Percentiles rank a stretch among this genome's conserved stretches.
phyloP scores from a whole-genome alignment of 2,888 invertebrate species.

The Tinea trinotella region DNA sequence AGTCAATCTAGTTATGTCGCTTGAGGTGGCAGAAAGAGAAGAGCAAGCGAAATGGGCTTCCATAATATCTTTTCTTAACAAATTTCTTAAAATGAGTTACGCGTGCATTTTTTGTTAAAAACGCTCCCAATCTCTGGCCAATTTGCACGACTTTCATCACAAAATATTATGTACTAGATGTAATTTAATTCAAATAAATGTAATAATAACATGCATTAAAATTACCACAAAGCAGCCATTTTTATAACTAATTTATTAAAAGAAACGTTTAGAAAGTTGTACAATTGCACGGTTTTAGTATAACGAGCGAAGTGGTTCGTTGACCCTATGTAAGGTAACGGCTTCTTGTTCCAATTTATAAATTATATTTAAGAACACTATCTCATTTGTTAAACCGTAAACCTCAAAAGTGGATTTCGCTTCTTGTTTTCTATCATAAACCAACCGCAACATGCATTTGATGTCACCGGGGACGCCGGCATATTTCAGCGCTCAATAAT shows the following conservation, averaged over 20 bases:
- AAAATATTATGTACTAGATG: not conserved
- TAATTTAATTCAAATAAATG: constrained; percentile 9
- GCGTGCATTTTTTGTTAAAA: constrained; percentile 14
- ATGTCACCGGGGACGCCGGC: too few species aligned
- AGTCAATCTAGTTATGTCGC: constrained; percentile 54
- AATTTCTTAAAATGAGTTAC: constrained; percentile 15
- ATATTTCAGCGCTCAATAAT: too few species aligned
- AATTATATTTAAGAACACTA: not conserved
- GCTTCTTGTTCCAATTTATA: constrained; percentile 10
- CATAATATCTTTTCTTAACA: constrained; percentile 19
- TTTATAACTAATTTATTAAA: constrained; percentile 8
- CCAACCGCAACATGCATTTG: too few species aligned
- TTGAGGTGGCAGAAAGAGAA: constrained; percentile 50
- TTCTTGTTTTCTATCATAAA: not conserved
- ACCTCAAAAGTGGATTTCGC: not conserved
- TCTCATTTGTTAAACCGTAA: constrained; percentile 1
- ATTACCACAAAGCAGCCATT: not conserved
- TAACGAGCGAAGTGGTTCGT: constrained; percentile 16
- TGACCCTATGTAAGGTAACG: constrained; percentile 14
- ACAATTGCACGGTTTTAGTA: constrained; percentile 17
- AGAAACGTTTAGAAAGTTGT: constrained; percentile 17
- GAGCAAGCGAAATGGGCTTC: constrained; percentile 53
- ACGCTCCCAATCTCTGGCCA: not conserved
- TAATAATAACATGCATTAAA: constrained; percentile 4
- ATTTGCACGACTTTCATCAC: not conserved